Evolutionary conservation across 2,797 vertebrate species (phyloP).

Genomic region (Leptatherina wallacei): DNA sequence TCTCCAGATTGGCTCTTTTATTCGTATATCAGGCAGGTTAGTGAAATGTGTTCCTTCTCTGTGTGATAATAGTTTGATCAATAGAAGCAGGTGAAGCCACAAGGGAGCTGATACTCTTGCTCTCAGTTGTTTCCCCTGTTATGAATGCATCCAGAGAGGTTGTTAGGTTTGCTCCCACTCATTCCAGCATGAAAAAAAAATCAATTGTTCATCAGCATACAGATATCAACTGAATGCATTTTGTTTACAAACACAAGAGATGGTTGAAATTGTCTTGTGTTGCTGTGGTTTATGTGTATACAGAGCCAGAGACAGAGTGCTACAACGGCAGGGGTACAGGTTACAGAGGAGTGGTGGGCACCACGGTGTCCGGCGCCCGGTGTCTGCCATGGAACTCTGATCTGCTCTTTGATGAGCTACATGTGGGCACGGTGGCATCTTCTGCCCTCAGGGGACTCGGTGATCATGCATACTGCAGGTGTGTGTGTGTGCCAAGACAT

Average conservation of each 20-base stretch:
- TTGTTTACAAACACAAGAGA: conserved; percentile 17
- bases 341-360: conserved; percentile 86
- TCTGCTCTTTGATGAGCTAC: conserved; percentile 87
- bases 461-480: conserved; percentile 93
- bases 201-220: background rate
- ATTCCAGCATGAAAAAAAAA: conserved; percentile 11
- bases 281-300: conserved; percentile 22
- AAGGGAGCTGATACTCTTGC: conserved; percentile 25
- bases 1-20: background rate
- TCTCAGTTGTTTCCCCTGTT: conserved; percentile 7
- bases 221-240: conserved; percentile 4
- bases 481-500: conserved; percentile 46
- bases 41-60: background rate
- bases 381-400: conserved; percentile 93
- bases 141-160: background rate
- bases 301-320: conserved; percentile 84
- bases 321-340: conserved; percentile 79
- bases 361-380: conserved; percentile 80
- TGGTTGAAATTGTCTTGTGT: conserved; percentile 16
- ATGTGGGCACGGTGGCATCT: conserved; percentile 74
- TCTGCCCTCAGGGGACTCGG: conserved; percentile 85
- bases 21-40: background rate
- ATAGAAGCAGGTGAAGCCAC: conserved; percentile 43
- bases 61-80: conserved; percentile 24
- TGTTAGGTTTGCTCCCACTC: conserved; percentile 35